Conservation (phyloP, 2,113 vertebrate genomes). For the Pollachius pollachius region DNA sequence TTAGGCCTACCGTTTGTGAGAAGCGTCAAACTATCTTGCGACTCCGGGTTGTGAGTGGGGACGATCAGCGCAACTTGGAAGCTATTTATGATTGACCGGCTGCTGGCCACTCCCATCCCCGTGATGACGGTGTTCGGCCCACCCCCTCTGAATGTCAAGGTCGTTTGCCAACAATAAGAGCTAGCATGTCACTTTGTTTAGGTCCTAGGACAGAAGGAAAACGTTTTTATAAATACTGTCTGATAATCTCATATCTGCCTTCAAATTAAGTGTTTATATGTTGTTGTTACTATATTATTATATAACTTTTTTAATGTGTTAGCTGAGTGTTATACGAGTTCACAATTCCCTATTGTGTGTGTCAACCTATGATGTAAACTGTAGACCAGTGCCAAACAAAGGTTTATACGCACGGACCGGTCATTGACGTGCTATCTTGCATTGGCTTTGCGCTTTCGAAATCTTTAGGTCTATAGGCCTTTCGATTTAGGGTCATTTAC, state of each 20-base stretch:
- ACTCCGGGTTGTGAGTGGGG: conserved; percentile 68
- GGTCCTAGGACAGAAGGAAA: background rate
- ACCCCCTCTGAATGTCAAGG: conserved; percentile 74
- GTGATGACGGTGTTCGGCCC: conserved; percentile 23
- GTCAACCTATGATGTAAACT: too few relatives aligned
- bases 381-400: too few relatives aligned
- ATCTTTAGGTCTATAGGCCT: too few relatives aligned
- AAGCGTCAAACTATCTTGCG: conserved; percentile 51
- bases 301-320: too few relatives aligned
- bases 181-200: background rate
- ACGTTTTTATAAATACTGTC: background rate
- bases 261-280: too few relatives aligned
- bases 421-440: too few relatives aligned
- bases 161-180: conserved; percentile 36
- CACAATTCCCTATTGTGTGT: too few relatives aligned
- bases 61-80: conserved; percentile 16
- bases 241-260: too few relatives aligned
- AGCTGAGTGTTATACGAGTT: too few relatives aligned
- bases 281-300: too few relatives aligned
- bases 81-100: conserved; percentile 58
- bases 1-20: conserved; percentile 70
- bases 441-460: too few relatives aligned
- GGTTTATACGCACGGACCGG: too few relatives aligned
- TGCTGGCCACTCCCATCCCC: conserved; percentile 50
- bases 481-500: background rate